Percentiles rank a stretch among this genome's conserved stretches.
These are phyloP conservation scores for Australoheros facetus DNA, from an alignment of 2,797 vertebrate species.

Conservation along the genomic window DNA sequence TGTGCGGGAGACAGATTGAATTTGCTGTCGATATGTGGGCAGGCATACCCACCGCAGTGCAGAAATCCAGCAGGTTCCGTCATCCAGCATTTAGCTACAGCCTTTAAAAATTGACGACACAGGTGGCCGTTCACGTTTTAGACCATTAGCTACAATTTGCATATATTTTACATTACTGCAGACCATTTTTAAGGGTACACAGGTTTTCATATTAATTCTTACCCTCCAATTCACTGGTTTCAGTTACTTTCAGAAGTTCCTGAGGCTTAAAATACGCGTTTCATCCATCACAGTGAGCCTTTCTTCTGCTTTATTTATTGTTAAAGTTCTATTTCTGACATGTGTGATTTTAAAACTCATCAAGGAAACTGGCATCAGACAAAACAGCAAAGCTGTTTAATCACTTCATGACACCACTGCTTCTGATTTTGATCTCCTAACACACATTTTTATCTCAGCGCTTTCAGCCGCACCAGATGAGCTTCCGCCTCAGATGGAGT, in stretches of 20 bases:
- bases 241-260: slow-evolving; percentile 18
- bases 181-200: slow-evolving; percentile 7
- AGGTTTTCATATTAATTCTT: slow-evolving; percentile 28
- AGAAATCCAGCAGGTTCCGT: slow-evolving; percentile 11
- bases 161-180: slow-evolving; percentile 38
- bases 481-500: neutral
- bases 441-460: neutral
- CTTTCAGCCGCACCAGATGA: neutral
- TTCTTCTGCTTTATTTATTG: slow-evolving; percentile 6
- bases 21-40: slow-evolving; percentile 48
- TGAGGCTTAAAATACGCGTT: neutral
- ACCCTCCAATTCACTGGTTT: slow-evolving; percentile 17
- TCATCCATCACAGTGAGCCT: slow-evolving; percentile 10
- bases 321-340: neutral
- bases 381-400: neutral
- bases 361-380: neutral
- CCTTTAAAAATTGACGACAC: slow-evolving; percentile 30
- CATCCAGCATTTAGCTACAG: slow-evolving; percentile 27
- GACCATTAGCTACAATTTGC: slow-evolving; percentile 48
- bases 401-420: neutral
- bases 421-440: neutral
- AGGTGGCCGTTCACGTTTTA: slow-evolving; percentile 26
- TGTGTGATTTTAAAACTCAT: slow-evolving; percentile 3
- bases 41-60: slow-evolving; percentile 31
- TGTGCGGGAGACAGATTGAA: slow-evolving; percentile 48